Evolutionary conservation across 2,113 vertebrate genomes (phyloP).

Genomic region (Ammodytes marinus): DNA sequence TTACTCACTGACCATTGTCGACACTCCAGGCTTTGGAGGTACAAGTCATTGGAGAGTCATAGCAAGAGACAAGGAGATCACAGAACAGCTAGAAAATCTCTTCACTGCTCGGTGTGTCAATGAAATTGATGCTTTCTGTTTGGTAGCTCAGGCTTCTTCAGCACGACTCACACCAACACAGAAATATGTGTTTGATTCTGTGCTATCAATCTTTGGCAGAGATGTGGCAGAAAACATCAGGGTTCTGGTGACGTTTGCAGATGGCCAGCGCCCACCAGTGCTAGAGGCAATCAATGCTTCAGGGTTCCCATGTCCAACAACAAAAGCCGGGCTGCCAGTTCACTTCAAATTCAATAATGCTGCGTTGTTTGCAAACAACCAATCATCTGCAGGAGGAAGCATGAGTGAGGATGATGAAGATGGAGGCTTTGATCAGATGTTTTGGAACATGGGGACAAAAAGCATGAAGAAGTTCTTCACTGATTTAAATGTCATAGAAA

Average conservation of each 20-base stretch:
- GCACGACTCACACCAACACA: constrained; percentile 48
- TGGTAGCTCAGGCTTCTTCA: constrained; percentile 45
- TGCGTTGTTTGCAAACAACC: constrained; percentile 27
- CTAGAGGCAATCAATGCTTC: constrained; percentile 41
- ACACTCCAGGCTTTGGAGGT: constrained; percentile 47
- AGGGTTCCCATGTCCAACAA: constrained; percentile 42
- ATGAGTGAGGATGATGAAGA: neutral
- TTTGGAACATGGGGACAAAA: neutral
- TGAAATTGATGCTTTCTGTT: constrained; percentile 51
- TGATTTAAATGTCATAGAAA: too few relatives aligned
- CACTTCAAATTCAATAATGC: constrained; percentile 64
- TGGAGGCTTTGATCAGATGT: constrained; percentile 47
- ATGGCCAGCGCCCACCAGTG: constrained; percentile 41
- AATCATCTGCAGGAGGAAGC: neutral
- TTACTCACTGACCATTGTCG: constrained; percentile 40
- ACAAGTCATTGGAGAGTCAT: constrained; percentile 11
- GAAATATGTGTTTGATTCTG: constrained; percentile 43
- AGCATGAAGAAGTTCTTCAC: too few relatives aligned
- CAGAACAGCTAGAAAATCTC: constrained; percentile 28
- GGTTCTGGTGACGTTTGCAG: constrained; percentile 57
- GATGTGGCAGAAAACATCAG: constrained; percentile 54
- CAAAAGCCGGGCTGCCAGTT: constrained; percentile 14
- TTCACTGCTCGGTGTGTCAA: neutral
- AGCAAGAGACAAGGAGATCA: constrained; percentile 25
- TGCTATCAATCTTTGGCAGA: constrained; percentile 52